phyloP scores from a whole-genome alignment of 2,113 vertebrate species.

The Nibea albiflora region DNA sequence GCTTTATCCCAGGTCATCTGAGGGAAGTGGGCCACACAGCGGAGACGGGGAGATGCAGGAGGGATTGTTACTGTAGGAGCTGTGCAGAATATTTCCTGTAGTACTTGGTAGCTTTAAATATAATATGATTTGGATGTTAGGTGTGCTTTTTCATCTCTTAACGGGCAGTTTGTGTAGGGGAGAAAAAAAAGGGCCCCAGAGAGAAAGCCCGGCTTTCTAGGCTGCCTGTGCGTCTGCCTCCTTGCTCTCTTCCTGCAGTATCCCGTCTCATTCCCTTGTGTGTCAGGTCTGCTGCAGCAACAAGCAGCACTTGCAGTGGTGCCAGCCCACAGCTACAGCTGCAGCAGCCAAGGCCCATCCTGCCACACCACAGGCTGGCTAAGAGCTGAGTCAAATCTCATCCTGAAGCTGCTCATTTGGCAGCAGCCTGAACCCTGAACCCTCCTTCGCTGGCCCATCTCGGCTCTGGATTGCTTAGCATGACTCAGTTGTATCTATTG shows the following conservation, averaged over 20 bases:
- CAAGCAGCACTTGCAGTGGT: constrained; percentile 62
- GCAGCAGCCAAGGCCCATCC: constrained; percentile 52
- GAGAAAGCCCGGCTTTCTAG: constrained; percentile 6
- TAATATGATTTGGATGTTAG: not conserved
- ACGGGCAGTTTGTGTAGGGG: not conserved
- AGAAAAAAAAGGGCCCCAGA: not conserved
- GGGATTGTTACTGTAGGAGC: constrained; percentile 26
- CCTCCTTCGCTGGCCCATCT: not conserved
- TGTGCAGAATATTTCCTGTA: not conserved
- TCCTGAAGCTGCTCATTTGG: not conserved
- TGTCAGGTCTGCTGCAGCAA: constrained; percentile 60
- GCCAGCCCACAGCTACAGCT: constrained; percentile 57
- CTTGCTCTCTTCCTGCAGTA: constrained; percentile 61
- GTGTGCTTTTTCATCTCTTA: not conserved
- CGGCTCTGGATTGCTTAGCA: constrained; percentile 19
- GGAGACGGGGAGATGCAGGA: constrained; percentile 43
- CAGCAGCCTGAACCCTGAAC: not conserved
- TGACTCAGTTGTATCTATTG: constrained; percentile 37
- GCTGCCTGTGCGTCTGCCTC: constrained; percentile 28
- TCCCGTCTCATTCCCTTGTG: constrained; percentile 58
- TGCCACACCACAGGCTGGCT: constrained; percentile 21
- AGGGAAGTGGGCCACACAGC: constrained; percentile 80
- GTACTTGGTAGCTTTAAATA: not conserved
- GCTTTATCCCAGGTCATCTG: constrained; percentile 79
- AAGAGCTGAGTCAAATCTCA: constrained; percentile 38